Evolutionary conservation across 2,113 vertebrate genomes (phyloP).

Genomic region (Ramphastos sulfuratus): DNA sequence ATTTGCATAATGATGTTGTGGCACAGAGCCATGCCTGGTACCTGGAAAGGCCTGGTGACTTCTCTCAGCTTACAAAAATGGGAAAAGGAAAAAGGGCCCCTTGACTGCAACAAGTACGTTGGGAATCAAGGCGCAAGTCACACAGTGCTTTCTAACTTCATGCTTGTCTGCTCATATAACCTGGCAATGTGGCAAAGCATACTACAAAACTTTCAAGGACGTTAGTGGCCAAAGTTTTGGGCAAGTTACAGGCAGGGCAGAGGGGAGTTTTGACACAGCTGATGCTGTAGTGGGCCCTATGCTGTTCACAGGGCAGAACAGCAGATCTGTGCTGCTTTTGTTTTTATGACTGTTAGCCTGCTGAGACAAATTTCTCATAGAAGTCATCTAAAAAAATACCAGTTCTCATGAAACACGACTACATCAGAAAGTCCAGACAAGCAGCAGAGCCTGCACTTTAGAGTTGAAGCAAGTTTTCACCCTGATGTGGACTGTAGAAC

Average conservation of each 20-base stretch:
- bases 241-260: accelerated
- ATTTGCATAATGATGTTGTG: background rate
- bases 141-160: background rate
- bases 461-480: background rate
- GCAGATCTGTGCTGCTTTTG: background rate
- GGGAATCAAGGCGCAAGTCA: background rate
- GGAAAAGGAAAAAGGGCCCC: background rate
- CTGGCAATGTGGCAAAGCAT: background rate
- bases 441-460: background rate
- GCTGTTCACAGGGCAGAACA: background rate
- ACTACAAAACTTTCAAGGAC: background rate
- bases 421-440: background rate
- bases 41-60: background rate
- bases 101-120: background rate
- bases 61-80: background rate
- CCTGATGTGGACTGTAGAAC: background rate
- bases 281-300: background rate
- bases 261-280: background rate
- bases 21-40: background rate
- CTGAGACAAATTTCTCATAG: background rate
- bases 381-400: background rate
- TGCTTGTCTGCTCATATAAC: background rate
- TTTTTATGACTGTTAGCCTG: background rate
- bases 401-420: background rate
- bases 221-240: background rate